phyloP scores from a whole-genome alignment of 1,140 invertebrate species.

The Neodiprion virginianus region DNA sequence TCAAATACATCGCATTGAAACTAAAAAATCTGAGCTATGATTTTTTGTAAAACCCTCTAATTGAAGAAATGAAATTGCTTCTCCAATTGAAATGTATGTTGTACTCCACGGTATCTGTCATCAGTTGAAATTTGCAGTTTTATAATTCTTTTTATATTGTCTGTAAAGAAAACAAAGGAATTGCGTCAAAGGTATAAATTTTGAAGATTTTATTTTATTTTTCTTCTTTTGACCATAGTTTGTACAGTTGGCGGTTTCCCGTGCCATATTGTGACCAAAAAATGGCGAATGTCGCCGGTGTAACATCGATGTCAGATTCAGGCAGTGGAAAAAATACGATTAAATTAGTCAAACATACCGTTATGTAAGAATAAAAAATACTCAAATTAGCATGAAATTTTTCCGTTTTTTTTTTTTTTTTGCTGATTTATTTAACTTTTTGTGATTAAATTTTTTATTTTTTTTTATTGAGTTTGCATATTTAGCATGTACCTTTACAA shows the following conservation, averaged over 20 bases:
- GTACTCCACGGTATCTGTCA: too few species aligned
- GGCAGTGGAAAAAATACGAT: slow-evolving; percentile 63
- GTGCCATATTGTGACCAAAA: slow-evolving; percentile 86
- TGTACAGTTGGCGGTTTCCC: slow-evolving; percentile 92
- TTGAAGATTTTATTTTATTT: slow-evolving; percentile 19
- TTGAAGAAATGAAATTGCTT: too few species aligned
- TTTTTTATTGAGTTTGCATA: not conserved
- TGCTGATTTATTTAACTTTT: not conserved
- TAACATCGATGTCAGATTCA: slow-evolving; percentile 73
- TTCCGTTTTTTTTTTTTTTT: slow-evolving; percentile 23
- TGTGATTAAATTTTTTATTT: not conserved
- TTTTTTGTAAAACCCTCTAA: too few species aligned
- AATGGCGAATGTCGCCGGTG: slow-evolving; percentile 75
- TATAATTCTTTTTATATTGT: too few species aligned
- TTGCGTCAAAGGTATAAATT: too few species aligned
- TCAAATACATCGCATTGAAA: not conserved
- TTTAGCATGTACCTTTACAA: too few species aligned
- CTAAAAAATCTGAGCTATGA: too few species aligned
- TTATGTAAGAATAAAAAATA: slow-evolving; percentile 56
- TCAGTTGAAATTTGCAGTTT: too few species aligned
- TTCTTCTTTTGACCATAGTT: slow-evolving; percentile 72
- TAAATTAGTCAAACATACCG: slow-evolving; percentile 62
- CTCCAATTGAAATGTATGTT: too few species aligned
- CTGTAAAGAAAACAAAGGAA: too few species aligned
- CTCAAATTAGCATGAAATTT: slow-evolving; percentile 49